A percentile compares a stretch with the other conserved stretches of the same genome.
These are phyloP conservation scores for Aurelia aurita DNA, from an alignment of 30 jellyfish, hydroid and myxozoan genomes.

Conservation along the genomic window DNA sequence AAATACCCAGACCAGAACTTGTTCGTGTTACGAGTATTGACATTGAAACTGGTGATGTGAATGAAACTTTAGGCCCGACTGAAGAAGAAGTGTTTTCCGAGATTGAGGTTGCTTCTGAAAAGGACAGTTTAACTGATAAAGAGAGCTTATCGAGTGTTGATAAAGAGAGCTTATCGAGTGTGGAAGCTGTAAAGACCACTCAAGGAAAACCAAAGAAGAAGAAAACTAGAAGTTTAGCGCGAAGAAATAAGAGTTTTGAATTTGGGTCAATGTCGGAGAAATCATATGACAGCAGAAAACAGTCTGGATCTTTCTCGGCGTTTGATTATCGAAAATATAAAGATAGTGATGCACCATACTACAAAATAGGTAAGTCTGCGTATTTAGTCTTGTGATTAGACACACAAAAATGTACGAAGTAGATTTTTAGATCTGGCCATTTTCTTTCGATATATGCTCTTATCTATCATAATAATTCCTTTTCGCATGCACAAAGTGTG, in stretches of 20 bases:
- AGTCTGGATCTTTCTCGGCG: conserved; percentile 73
- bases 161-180: background rate
- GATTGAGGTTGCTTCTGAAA: background rate
- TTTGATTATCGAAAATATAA: conserved; percentile 65
- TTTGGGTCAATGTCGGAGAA: conserved; percentile 55
- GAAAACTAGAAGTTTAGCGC: conserved; percentile 48
- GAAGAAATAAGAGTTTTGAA: conserved; percentile 71
- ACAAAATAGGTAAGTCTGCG: conserved; percentile 39
- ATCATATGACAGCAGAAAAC: conserved; percentile 42
- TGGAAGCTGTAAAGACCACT: background rate
- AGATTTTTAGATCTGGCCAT: too few species aligned
- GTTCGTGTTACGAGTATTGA: background rate
- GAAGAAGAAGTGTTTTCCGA: background rate
- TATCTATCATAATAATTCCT: too few species aligned
- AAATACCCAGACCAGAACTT: conserved; percentile 4
- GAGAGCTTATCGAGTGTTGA: background rate
- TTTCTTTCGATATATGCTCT: too few species aligned
- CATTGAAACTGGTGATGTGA: background rate
- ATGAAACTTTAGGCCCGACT: background rate
- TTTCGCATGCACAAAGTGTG: too few species aligned
- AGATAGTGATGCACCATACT: conserved; percentile 11
- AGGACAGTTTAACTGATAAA: background rate
- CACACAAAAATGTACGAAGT: too few species aligned
- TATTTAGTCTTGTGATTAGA: too few species aligned
- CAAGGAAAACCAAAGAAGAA: conserved; percentile 9